These are phyloP conservation scores for Seira ritae DNA, from an alignment of 2,888 invertebrate genomes.

Conservation along the genomic window DNA sequence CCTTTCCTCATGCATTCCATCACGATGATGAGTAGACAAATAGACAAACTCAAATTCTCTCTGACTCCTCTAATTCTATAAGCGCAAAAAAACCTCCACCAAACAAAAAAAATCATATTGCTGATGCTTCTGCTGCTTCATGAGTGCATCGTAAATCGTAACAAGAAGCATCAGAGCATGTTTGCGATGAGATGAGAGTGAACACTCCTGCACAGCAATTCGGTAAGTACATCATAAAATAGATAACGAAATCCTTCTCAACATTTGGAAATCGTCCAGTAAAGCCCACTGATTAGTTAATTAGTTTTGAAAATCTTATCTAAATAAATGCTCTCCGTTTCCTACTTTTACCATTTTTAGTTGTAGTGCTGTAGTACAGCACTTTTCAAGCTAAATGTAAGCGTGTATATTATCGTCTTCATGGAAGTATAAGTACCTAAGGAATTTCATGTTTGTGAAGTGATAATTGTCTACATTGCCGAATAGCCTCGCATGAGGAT, in stretches of 20 bases:
- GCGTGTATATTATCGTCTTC: not conserved
- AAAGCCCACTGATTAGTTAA: constrained; percentile 39
- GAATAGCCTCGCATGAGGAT: not conserved
- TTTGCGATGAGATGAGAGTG: not conserved
- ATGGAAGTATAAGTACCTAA: not conserved
- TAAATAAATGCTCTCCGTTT: constrained; percentile 27
- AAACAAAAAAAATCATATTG: not conserved
- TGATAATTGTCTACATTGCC: constrained; percentile 3
- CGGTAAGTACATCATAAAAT: not conserved
- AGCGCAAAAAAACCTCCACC: too few species aligned
- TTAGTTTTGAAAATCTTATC: constrained; percentile 35
- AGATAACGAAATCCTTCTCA: not conserved
- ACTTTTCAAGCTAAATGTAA: not conserved
- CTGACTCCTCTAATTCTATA: not conserved
- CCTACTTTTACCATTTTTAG: constrained; percentile 5
- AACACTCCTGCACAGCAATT: constrained; percentile 1
- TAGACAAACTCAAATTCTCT: not conserved
- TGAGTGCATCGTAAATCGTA: constrained; percentile 7
- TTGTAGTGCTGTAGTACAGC: not conserved
- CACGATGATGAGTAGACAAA: constrained; percentile 11
- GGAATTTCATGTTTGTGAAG: not conserved
- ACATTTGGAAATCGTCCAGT: constrained; percentile 39
- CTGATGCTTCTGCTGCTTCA: not conserved
- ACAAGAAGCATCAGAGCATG: not conserved
- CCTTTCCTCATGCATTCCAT: constrained; percentile 23